A percentile compares a stretch with the other conserved stretches of the same genome.
Conservation (phyloP, 2,888 invertebrate species). For the Pammene fasciana region DNA sequence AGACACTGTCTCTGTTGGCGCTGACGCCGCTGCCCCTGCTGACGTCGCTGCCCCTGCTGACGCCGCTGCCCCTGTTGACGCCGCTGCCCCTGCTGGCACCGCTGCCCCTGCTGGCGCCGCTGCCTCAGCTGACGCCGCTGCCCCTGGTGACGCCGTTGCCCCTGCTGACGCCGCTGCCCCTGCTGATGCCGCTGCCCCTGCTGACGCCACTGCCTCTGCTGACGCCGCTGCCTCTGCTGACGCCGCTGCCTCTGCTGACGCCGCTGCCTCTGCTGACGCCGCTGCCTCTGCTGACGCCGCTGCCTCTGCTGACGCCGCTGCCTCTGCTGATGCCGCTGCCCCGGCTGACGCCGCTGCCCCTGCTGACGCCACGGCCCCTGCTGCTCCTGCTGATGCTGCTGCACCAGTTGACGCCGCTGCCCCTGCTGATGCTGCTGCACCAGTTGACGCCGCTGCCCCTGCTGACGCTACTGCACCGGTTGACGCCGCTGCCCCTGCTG, state of each 20-base stretch:
- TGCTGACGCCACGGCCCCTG: not conserved
- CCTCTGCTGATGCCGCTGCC: not conserved
- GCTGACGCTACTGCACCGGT: not conserved
- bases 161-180: not conserved
- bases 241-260: not conserved
- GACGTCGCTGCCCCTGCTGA: not conserved
- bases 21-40: not conserved
- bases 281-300: not conserved
- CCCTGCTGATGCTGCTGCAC: not conserved
- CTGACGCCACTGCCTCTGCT: not conserved
- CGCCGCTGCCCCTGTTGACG: not conserved
- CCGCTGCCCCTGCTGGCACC: not conserved
- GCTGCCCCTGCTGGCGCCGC: not conserved
- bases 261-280: not conserved
- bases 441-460: not conserved
- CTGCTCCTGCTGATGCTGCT: not conserved
- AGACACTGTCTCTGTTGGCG: not conserved
- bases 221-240: not conserved
- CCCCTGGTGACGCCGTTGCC: not conserved
- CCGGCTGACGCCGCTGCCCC: not conserved
- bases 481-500: not conserved
- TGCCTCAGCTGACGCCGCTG: not conserved
- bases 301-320: not conserved
- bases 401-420: not conserved
- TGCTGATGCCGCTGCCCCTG: not conserved